Percentiles rank a stretch among this genome's conserved stretches.
Conservation (phyloP, 2,113 vertebrate genomes). For the Bufo gargarizans region DNA sequence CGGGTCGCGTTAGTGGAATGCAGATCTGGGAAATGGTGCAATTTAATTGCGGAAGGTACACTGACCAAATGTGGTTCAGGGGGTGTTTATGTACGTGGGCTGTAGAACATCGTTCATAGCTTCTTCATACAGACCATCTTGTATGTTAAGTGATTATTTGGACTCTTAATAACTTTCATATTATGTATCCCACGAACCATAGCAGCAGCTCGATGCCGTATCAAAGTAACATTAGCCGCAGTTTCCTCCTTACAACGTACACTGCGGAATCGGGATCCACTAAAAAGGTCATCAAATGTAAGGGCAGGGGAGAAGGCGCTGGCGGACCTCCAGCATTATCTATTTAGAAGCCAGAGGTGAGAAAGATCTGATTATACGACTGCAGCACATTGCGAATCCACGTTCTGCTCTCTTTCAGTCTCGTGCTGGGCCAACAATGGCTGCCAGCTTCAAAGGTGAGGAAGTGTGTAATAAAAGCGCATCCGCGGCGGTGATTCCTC, state of each 20-base stretch:
- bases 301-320: neutral
- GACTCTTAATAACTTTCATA: neutral
- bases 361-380: conserved; percentile 20
- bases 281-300: conserved; percentile 7
- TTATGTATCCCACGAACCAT: neutral
- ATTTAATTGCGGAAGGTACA: no score
- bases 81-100: no score
- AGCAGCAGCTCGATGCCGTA: neutral
- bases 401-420: neutral
- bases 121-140: neutral
- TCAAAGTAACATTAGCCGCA: neutral
- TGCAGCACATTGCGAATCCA: neutral
- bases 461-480: conserved; percentile 2
- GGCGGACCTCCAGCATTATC: conserved; percentile 15
- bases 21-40: no score
- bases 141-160: neutral
- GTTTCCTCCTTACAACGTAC: neutral
- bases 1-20: no score
- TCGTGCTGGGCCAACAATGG: conserved; percentile 19
- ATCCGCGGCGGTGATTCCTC: neutral
- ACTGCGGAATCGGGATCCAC: neutral
- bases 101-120: neutral
- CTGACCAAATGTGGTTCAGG: no score
- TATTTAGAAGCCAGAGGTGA: conserved; percentile 25
- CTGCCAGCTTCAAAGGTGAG: neutral